Evolutionary conservation across 2,113 vertebrate species (phyloP).

Genomic region (Odontesthes bonariensis): DNA sequence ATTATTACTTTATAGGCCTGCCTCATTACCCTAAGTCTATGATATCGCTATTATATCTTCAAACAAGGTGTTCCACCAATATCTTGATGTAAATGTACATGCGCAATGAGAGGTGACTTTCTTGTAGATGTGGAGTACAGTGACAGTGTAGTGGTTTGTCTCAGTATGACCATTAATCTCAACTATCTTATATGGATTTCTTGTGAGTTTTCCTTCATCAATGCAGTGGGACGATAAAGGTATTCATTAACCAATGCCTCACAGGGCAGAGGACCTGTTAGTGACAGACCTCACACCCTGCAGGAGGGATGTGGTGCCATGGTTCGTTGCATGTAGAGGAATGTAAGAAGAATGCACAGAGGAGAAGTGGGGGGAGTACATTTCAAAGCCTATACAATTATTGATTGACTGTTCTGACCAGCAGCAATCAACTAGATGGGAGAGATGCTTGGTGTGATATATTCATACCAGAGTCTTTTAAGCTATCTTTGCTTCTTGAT

Average conservation of each 20-base stretch:
- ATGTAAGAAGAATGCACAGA: conserved; percentile 28
- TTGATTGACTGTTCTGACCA: too few relatives aligned
- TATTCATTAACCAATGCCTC: conserved; percentile 31
- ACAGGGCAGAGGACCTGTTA: conserved; percentile 44
- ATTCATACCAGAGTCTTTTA: too few relatives aligned
- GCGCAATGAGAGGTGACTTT: background rate
- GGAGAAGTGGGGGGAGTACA: conserved; percentile 4
- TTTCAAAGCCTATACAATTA: background rate
- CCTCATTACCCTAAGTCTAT: conserved; percentile 22
- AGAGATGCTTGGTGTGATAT: too few relatives aligned
- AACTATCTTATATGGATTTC: conserved; percentile 31
- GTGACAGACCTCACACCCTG: conserved; percentile 19
- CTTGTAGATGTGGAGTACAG: background rate
- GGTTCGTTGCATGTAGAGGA: conserved; percentile 1
- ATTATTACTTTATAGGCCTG: conserved; percentile 34
- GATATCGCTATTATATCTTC: conserved; percentile 39
- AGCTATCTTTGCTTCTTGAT: too few relatives aligned
- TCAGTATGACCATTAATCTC: conserved; percentile 45
- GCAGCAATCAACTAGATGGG: too few relatives aligned
- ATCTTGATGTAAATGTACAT: conserved; percentile 9
- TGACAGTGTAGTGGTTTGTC: conserved; percentile 18
- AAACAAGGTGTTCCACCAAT: conserved; percentile 9
- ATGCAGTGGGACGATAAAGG: conserved; percentile 20
- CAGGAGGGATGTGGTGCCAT: conserved; percentile 14
- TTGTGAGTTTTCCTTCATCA: conserved; percentile 40